Evolutionary conservation across 1,140 invertebrate genomes (phyloP).

Genomic region (Phortica variegata): DNA sequence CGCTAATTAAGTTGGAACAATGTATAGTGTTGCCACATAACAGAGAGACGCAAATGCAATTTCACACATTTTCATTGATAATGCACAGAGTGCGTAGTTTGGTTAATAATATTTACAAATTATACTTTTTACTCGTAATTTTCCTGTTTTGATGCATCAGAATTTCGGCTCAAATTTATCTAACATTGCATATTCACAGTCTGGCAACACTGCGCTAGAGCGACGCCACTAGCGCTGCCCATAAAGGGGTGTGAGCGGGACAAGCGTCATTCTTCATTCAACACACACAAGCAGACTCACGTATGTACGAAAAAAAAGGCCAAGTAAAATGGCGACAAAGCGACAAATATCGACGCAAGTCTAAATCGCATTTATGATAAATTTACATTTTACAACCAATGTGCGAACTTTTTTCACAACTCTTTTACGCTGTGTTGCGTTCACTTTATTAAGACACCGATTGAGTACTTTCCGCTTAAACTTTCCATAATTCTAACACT

Average conservation of each 20-base stretch:
- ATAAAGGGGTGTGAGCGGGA: conserved; percentile 21
- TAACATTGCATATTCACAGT: conserved; percentile 8
- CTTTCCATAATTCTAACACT: background rate
- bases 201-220: conserved; percentile 32
- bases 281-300: background rate
- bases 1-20: background rate
- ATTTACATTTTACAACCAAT: conserved; percentile 15
- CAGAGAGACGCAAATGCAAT: too few species aligned
- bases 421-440: background rate
- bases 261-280: conserved; percentile 16
- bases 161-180: conserved; percentile 7
- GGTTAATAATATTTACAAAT: background rate
- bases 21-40: background rate
- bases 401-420: conserved; percentile 1
- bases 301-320: background rate
- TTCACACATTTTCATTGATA: too few species aligned
- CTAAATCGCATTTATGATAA: conserved; percentile 23
- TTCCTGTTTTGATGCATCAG: conserved; percentile 4
- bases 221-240: conserved; percentile 14
- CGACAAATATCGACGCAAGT: conserved; percentile 34
- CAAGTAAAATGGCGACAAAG: conserved; percentile 49
- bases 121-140: conserved; percentile 5
- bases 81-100: too few species aligned
- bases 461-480: background rate
- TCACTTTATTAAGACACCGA: background rate